Evolutionary conservation across 2,888 invertebrate species (phyloP).

Genomic region (Lepidonotus clava): DNA sequence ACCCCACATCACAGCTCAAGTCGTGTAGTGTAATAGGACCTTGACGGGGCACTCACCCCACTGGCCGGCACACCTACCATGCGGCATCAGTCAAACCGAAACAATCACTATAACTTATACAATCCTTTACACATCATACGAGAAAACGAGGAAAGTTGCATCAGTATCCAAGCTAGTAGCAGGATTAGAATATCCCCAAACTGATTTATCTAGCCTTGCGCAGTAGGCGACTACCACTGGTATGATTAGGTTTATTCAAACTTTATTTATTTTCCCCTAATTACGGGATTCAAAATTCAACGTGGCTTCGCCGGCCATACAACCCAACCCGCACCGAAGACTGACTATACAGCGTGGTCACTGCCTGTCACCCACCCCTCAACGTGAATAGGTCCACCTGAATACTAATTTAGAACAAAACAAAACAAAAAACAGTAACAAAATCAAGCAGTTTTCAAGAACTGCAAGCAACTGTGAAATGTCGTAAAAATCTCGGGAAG

Average conservation of each 20-base stretch:
- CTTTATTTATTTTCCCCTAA: too few species aligned
- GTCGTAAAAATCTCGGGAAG: slow-evolving; percentile 35
- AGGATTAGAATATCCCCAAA: background rate
- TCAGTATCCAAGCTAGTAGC: slow-evolving; percentile 29
- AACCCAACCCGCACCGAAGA: too few species aligned
- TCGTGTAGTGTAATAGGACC: too few species aligned
- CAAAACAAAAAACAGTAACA: background rate
- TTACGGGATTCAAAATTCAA: too few species aligned
- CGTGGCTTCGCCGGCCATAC: too few species aligned
- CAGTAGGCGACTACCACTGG: slow-evolving; percentile 25
- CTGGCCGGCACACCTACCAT: background rate
- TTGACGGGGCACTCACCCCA: too few species aligned
- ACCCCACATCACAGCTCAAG: too few species aligned
- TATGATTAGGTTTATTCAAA: background rate
- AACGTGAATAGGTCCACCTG: too few species aligned
- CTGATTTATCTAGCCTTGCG: background rate
- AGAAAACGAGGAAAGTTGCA: slow-evolving; percentile 2
- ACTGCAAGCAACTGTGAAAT: slow-evolving; percentile 40
- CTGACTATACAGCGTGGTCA: too few species aligned
- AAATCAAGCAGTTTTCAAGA: slow-evolving; percentile 9
- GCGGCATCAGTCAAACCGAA: slow-evolving; percentile 36
- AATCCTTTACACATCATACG: background rate
- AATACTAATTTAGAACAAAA: too few species aligned
- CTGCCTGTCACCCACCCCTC: too few species aligned
- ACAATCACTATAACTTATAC: background rate